phyloP scores from a whole-genome alignment of 2,888 invertebrate genomes.

The Crioceris asparagi region DNA sequence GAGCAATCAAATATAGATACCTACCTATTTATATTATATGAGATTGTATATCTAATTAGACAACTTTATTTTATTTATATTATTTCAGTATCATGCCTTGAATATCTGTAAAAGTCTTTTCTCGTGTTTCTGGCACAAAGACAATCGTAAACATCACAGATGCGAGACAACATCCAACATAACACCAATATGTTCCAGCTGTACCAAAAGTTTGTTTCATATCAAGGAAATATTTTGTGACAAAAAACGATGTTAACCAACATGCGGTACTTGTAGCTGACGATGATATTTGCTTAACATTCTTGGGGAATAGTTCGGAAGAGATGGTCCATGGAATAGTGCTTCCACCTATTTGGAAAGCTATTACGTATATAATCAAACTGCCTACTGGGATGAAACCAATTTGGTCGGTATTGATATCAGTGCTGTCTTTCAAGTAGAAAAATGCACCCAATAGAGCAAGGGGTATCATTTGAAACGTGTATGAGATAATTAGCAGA shows the following conservation, averaged over 20 bases:
- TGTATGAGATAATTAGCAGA: slow-evolving; percentile 57
- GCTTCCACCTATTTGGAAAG: slow-evolving; percentile 47
- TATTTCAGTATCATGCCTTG: slow-evolving; percentile 50
- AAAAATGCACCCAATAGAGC: slow-evolving; percentile 41
- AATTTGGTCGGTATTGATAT: slow-evolving; percentile 37
- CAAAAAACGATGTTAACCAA: slow-evolving; percentile 60
- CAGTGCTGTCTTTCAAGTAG: slow-evolving; percentile 43
- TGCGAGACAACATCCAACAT: slow-evolving; percentile 42
- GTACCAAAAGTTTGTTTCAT: slow-evolving; percentile 47
- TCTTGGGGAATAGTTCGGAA: slow-evolving; percentile 70
- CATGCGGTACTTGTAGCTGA: slow-evolving; percentile 64
- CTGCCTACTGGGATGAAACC: slow-evolving; percentile 62
- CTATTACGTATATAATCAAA: slow-evolving; percentile 58
- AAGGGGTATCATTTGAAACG: slow-evolving; percentile 53
- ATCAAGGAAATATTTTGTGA: slow-evolving; percentile 57
- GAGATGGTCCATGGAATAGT: slow-evolving; percentile 67
- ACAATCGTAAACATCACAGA: slow-evolving; percentile 62
- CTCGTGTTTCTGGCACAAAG: slow-evolving; percentile 84
- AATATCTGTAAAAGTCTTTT: slow-evolving; percentile 74
- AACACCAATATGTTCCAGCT: slow-evolving; percentile 60
- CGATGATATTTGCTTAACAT: slow-evolving; percentile 62
- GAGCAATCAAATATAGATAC: too few species aligned
- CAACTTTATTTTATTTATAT: too few species aligned
- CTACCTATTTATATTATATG: too few species aligned
- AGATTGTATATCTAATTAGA: too few species aligned